These are phyloP conservation scores for Carassius carassius DNA, from an alignment of 2,113 vertebrate genomes.

Conservation along the genomic window DNA sequence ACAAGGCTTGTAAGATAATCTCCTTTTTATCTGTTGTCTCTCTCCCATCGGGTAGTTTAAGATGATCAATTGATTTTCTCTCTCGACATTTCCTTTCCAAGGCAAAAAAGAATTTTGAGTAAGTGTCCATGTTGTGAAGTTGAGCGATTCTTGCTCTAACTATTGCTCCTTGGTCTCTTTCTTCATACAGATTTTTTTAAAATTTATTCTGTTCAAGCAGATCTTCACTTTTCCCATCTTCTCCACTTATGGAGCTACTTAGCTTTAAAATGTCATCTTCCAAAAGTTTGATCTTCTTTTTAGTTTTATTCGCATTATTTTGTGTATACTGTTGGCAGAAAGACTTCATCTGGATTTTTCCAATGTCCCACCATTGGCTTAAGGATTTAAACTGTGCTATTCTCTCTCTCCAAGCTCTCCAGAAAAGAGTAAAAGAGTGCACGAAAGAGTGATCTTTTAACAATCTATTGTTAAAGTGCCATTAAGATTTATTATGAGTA, in stretches of 20 bases:
- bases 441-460: too few species aligned
- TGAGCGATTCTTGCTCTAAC: background rate
- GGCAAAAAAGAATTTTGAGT: background rate
- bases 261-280: background rate
- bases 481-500: too few species aligned
- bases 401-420: too few species aligned
- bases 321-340: background rate
- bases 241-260: background rate
- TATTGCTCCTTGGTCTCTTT: background rate
- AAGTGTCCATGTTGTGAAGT: background rate
- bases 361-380: too few species aligned
- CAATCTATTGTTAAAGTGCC: too few species aligned
- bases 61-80: background rate
- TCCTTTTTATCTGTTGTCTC: background rate
- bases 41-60: background rate
- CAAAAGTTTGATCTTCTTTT: background rate
- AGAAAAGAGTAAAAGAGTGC: too few species aligned
- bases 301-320: background rate
- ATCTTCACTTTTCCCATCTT: background rate
- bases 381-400: too few species aligned
- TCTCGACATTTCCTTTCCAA: background rate
- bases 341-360: too few species aligned
- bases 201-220: background rate
- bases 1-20: background rate
- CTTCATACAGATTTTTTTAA: background rate